Conservation (phyloP, 2,113 vertebrate species). For the Calcarius ornatus region DNA sequence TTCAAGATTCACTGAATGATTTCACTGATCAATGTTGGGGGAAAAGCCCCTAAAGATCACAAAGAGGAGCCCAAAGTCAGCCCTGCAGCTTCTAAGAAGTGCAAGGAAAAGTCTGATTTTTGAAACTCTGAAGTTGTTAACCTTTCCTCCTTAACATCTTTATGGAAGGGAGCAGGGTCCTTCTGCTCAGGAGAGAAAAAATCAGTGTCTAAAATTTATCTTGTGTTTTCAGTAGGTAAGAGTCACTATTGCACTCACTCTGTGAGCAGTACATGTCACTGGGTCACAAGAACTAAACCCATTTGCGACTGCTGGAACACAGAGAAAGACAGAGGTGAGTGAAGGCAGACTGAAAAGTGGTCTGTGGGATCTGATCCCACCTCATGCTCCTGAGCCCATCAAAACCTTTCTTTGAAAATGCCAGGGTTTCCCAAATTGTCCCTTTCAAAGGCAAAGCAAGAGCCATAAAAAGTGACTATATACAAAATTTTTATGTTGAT, state of each 20-base stretch:
- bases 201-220: neutral
- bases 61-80: neutral
- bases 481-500: neutral
- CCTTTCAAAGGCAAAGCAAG: neutral
- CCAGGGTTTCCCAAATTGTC: neutral
- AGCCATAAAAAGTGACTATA: neutral
- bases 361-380: neutral
- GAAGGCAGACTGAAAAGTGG: neutral
- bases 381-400: neutral
- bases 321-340: neutral
- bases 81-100: neutral
- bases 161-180: neutral
- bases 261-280: neutral
- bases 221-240: neutral
- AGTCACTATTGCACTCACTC: neutral
- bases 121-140: neutral
- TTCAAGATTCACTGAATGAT: neutral
- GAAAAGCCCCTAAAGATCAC: neutral
- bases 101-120: neutral
- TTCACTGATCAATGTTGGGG: neutral
- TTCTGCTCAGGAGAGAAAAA: neutral
- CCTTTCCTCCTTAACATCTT: neutral
- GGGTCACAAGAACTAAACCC: neutral
- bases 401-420: neutral
- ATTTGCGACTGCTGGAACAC: neutral